phyloP scores from a whole-genome alignment of 2,113 vertebrate species.

The Myiagra hebetior region DNA sequence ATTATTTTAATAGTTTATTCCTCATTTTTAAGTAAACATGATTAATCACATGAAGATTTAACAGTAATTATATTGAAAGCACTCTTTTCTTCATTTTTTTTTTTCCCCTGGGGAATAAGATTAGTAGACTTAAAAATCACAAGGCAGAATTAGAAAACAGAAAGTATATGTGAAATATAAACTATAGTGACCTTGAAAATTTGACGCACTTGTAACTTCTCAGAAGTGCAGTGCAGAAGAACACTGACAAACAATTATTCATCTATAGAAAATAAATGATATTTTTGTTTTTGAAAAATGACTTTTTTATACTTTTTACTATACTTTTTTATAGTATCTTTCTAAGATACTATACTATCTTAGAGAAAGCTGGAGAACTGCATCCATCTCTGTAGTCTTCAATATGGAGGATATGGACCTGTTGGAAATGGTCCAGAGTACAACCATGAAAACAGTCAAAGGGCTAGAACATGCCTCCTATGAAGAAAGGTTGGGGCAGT shows the following conservation, averaged over 20 bases:
- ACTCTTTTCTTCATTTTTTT: not conserved
- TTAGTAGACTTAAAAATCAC: not conserved
- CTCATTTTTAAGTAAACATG: not conserved
- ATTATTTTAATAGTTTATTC: not conserved
- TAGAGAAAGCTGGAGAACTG: not conserved
- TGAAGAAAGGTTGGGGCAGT: not conserved
- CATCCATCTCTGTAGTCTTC: not conserved
- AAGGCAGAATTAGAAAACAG: not conserved
- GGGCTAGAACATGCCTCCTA: rapidly evolving
- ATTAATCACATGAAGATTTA: not conserved
- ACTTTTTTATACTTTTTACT: too few relatives aligned
- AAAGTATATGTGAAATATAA: not conserved
- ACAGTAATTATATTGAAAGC: not conserved
- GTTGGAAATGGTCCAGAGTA: not conserved
- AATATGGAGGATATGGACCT: not conserved
- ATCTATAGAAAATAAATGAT: not conserved
- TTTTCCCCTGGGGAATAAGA: rapidly evolving
- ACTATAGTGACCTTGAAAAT: not conserved
- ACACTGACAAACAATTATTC: not conserved
- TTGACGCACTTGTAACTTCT: not conserved
- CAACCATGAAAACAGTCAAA: not conserved
- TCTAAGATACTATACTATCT: not conserved
- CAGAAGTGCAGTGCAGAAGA: not conserved
- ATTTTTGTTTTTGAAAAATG: not conserved
- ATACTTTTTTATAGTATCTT: too few relatives aligned